Base-by-base conservation (phyloP, 2,888 invertebrate genomes). In the Zaprionus bogoriensis region DNA sequence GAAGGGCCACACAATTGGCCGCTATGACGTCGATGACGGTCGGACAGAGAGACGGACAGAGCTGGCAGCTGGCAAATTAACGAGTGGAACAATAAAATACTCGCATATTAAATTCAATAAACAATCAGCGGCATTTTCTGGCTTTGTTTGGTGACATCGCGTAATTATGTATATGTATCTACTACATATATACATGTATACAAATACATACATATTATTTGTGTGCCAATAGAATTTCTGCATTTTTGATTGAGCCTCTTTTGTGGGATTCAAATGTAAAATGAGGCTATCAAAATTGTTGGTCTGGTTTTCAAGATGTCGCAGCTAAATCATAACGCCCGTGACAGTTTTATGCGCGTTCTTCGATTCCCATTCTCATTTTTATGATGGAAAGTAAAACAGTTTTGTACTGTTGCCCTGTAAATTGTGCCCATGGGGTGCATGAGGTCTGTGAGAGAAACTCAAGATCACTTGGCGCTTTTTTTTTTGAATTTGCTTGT, bases 161-260 rank as follows among this genome's bases (percentile, higher is more conserved):
- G 44, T 61, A 61, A 59, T 66, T 67, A 67, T 53, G 39, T 28
- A 57, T 10, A 7, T 22, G 28, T 36, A 23, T 36, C 7, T 23
- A n/a, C n/a, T n/a, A n/a, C n/a, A n/a, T n/a, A n/a, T n/a, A n/a
- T n/a, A n/a, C n/a, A n/a, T n/a, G n/a, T n/a, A n/a, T n/a, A n/a
- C n/a, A n/a, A n/a, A n/a, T n/a, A n/a, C n/a, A n/a, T n/a, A n/a
- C n/a, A n/a, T n/a, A n/a, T n/a, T n/a, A 42, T 22, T 17, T 10
- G 19, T 17, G 19, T 36, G 9, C 36, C 9, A 27, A 17, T 23
- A 4, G 2, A 39, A 39, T 41, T 42, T 67, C 42, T 45, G 32
- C 41, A 71, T 65, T 42, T 48, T 46, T 71, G 52, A 69, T 71
- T 69, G 28, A 9, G 42, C n/a, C 7, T n/a, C 20, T 20, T 44